Conservation (phyloP, 2,113 vertebrate genomes). For the Prinia subflava region DNA sequence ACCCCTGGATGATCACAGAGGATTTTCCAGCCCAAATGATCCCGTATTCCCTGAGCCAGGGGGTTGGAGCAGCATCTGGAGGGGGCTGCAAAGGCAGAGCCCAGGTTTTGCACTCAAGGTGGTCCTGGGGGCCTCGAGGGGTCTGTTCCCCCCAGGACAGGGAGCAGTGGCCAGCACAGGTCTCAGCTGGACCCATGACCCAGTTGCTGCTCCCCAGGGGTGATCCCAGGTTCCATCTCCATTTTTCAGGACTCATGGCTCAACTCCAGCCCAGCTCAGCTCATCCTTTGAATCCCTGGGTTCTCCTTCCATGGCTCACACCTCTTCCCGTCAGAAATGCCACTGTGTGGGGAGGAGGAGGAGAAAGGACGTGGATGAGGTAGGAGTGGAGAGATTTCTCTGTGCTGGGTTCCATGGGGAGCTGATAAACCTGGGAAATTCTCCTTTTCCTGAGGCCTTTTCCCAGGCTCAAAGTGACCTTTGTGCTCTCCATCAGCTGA, state of each 20-base stretch:
- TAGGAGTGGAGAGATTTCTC: neutral
- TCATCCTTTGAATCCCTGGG: neutral
- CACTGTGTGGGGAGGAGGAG: neutral
- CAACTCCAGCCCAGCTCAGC: neutral
- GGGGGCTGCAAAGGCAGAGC: neutral
- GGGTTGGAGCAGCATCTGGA: neutral
- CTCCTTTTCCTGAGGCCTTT: neutral
- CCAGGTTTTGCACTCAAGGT: neutral
- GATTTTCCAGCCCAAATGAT: neutral
- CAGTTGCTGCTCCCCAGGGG: neutral
- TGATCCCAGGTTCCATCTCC: neutral
- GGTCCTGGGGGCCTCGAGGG: neutral
- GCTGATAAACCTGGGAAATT: neutral
- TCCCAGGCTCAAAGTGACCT: neutral
- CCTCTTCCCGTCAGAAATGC: neutral
- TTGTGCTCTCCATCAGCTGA: neutral
- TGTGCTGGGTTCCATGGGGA: neutral
- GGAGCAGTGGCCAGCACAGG: neutral
- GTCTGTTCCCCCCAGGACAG: neutral
- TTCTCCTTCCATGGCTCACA: neutral
- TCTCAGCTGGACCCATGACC: neutral
- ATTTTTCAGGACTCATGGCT: neutral
- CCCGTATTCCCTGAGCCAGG: accelerated
- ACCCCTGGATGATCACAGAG: accelerated
- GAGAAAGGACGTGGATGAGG: neutral